Conservation (phyloP, 1,140 invertebrate genomes). For the Drosophila tropicalis region DNA sequence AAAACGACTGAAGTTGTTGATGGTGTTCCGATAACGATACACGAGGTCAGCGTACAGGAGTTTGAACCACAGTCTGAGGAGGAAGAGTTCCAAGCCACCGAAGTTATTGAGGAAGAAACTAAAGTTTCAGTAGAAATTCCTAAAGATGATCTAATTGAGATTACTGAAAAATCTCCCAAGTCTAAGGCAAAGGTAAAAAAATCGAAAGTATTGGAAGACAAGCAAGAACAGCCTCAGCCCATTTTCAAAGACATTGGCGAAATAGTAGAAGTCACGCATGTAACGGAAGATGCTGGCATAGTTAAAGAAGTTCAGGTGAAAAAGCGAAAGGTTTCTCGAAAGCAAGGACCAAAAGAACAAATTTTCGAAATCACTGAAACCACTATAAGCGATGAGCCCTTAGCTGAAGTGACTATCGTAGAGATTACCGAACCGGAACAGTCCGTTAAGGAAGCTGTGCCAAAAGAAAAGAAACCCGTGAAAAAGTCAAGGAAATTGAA, state of each 20-base stretch:
- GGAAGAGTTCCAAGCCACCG: constrained; percentile 27
- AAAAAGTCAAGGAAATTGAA: constrained; percentile 60
- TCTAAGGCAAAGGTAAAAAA: constrained; percentile 52
- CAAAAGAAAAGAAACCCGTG: constrained; percentile 26
- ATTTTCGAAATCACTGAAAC: constrained; percentile 61
- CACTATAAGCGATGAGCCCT: constrained; percentile 44
- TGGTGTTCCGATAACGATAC: constrained; percentile 57
- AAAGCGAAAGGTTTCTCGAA: constrained; percentile 55
- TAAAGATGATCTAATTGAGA: constrained; percentile 45
- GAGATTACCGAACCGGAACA: constrained; percentile 42
- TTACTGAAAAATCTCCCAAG: constrained; percentile 59
- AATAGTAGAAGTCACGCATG: constrained; percentile 34
- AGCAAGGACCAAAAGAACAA: constrained; percentile 56
- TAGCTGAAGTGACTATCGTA: constrained; percentile 54
- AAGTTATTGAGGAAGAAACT: constrained; percentile 15
- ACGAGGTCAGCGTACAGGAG: constrained; percentile 66
- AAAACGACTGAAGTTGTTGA: constrained; percentile 62
- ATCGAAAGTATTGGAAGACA: constrained; percentile 26
- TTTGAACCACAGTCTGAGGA: constrained; percentile 31
- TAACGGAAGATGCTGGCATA: constrained; percentile 34
- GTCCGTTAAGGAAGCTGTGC: not conserved
- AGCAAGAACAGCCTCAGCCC: constrained; percentile 41
- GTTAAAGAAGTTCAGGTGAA: constrained; percentile 54
- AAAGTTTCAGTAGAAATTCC: constrained; percentile 33
- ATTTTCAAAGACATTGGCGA: constrained; percentile 53